Evolutionary conservation across 2,797 vertebrate genomes (phyloP), one percentile per base, ranked within the genome.

Genomic region (Rachycentron canadum): DNA sequence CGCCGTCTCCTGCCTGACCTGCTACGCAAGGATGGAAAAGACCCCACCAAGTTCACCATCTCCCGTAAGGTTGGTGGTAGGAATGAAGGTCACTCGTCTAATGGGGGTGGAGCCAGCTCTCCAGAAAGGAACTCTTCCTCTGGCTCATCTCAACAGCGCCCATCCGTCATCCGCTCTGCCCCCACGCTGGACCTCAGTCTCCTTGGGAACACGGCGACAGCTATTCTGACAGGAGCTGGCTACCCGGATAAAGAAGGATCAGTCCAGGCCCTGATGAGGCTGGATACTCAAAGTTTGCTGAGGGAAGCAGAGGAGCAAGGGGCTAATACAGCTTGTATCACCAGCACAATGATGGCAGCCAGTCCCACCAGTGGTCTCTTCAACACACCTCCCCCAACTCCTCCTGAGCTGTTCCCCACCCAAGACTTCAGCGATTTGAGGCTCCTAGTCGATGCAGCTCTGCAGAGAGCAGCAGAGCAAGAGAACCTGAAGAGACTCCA

Each of bases 11-110:
- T 99, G 10, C 98, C 98, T 0, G 97, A 98, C 88, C 95, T 99
- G 88, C 96, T 99, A 65, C 95, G 96, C 69, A 98, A 97, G 82
- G 97, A 99, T 0, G 98, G 98, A 59, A 97, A 98, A 91, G 98
- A 99, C 87, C 98, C 98, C 59, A 96, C 97, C 69, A 96, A 98
- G 85, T 99, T 97, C 91, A 99, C 97, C 32, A 97, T 98, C 85
- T 98, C 97, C n/a, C 96, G 97, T 19, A 96, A 97, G 0, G 96
- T 96, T 1, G 95, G 94, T 3, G 94, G 94, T 59, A 96, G 95
- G 26, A 81, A 82, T 0, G 97, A 98, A 0, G 86, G 94, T 0
- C 93, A 94, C 17, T 84, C 68, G 0, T 81, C 87, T 10, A 62
- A 81, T 0, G 72, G 92, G 12, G 78, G 87, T 0, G 80, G 85